Percentiles rank a stretch among this genome's conserved stretches.
Conservation (phyloP, 2,797 vertebrate genomes). For the Huso huso region DNA sequence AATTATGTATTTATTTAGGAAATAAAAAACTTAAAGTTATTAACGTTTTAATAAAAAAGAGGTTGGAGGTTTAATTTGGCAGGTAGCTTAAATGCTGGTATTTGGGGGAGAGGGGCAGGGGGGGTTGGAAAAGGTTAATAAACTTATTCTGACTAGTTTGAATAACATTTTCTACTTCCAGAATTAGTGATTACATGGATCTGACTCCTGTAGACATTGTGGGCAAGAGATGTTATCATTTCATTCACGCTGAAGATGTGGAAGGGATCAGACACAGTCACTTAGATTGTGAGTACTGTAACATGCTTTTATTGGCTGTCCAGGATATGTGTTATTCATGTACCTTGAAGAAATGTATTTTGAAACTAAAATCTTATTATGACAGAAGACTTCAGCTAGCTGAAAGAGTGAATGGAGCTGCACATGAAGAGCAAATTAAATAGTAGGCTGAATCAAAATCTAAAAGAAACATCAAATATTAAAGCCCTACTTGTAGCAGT, state of each 20-base stretch:
- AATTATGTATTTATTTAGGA: too few species aligned
- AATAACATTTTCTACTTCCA: constrained; percentile 33
- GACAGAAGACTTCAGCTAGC: background rate
- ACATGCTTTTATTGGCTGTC: background rate
- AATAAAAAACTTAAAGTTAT: too few species aligned
- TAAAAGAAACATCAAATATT: constrained; percentile 4
- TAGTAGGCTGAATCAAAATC: background rate
- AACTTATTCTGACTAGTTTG: too few species aligned
- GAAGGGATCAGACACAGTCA: constrained; percentile 93
- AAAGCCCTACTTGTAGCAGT: constrained; percentile 4
- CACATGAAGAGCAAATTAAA: background rate
- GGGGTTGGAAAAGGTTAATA: too few species aligned
- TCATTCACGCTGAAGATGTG: constrained; percentile 95
- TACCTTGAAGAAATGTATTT: background rate
- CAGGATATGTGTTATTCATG: background rate
- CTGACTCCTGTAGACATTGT: constrained; percentile 92
- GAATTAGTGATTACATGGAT: constrained; percentile 98
- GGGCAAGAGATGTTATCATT: constrained; percentile 94
- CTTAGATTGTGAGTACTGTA: constrained; percentile 83
- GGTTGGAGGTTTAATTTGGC: too few species aligned
- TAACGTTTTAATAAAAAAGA: too few species aligned
- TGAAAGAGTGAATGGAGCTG: constrained; percentile 7
- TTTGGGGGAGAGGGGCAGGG: too few species aligned
- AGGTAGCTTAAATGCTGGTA: too few species aligned
- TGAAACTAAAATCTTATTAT: background rate